A percentile compares a stretch with the other conserved stretches of the same genome.
Conservation (phyloP, 1,140 invertebrate species). For the Zaprionus nigranus region DNA sequence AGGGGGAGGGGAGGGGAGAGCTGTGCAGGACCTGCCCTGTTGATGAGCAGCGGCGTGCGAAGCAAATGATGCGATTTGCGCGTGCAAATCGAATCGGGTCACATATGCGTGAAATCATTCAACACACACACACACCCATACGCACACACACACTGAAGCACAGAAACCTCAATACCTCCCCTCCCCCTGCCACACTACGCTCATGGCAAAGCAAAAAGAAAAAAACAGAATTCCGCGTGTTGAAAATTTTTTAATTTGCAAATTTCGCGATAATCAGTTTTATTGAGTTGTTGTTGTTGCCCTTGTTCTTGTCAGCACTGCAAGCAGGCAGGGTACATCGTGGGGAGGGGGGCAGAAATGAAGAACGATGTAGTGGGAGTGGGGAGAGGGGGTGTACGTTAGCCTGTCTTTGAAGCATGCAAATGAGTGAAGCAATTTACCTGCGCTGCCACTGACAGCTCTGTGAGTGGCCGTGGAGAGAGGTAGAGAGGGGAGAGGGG, state of each 20-base stretch:
- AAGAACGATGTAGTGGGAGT: no score
- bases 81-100: constrained; percentile 76
- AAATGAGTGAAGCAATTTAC: constrained; percentile 68
- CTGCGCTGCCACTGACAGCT: constrained; percentile 63
- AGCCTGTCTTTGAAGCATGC: constrained; percentile 54
- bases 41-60: constrained; percentile 33
- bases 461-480: background rate
- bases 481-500: no score
- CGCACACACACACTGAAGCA: background rate
- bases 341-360: background rate
- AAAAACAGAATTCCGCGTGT: constrained; percentile 9
- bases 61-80: constrained; percentile 56
- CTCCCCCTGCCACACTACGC: background rate
- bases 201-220: background rate
- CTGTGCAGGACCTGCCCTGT: constrained; percentile 4
- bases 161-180: background rate
- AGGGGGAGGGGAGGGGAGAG: background rate
- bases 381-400: background rate
- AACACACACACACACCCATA: constrained; percentile 16
- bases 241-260: constrained; percentile 70
- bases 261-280: constrained; percentile 79
- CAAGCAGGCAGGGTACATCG: background rate
- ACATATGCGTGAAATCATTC: constrained; percentile 79
- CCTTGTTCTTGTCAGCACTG: background rate
- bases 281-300: constrained; percentile 58